Evolutionary conservation across 2,888 invertebrate genomes (phyloP).

Genomic region (Serripes groenlandicus): DNA sequence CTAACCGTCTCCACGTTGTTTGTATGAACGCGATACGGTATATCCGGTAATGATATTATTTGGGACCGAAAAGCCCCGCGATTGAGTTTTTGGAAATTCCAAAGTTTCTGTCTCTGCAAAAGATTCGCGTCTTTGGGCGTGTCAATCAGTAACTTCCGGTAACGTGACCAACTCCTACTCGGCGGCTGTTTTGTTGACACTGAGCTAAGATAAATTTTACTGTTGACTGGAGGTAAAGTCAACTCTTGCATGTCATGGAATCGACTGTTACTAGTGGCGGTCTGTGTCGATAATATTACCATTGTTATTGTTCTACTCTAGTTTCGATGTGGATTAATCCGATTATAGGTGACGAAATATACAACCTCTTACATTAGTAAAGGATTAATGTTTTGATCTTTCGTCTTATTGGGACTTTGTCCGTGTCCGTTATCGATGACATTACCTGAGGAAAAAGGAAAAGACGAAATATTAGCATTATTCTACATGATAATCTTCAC

Average conservation of each 20-base stretch:
- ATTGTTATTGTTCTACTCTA: neutral
- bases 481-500: neutral
- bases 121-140: constrained; percentile 62
- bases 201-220: constrained; percentile 49
- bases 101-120: constrained; percentile 62
- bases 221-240: constrained; percentile 56
- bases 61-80: constrained; percentile 67
- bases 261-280: neutral
- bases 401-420: neutral
- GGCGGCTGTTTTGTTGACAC: constrained; percentile 54
- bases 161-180: constrained; percentile 56
- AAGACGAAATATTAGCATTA: neutral
- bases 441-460: neutral
- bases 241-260: constrained; percentile 53
- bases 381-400: neutral
- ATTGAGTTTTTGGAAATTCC: constrained; percentile 68
- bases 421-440: neutral
- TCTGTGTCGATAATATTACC: constrained; percentile 14
- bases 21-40: constrained; percentile 60
- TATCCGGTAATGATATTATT: constrained; percentile 61
- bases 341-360: constrained; percentile 17
- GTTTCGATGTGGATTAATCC: constrained; percentile 3
- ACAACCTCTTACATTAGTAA: constrained; percentile 6
- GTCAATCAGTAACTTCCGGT: constrained; percentile 63
- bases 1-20: constrained; percentile 47